Conservation (phyloP, 2,888 invertebrate genomes). For the Rotaria sp. region DNA sequence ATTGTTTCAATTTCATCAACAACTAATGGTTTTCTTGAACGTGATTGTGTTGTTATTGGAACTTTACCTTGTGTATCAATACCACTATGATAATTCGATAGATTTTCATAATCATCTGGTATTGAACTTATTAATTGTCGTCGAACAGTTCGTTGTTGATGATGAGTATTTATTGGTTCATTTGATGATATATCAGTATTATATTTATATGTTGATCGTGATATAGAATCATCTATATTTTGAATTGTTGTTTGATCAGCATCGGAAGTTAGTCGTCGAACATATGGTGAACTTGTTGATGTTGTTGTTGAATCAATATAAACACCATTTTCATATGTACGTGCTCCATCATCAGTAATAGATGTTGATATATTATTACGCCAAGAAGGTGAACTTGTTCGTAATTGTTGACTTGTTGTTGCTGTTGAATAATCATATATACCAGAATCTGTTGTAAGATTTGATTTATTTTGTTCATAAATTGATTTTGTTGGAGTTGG, state of each 20-base stretch:
- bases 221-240: not conserved
- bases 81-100: not conserved
- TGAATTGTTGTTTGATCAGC: not conserved
- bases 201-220: not conserved
- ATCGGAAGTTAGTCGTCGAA: not conserved
- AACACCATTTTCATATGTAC: not conserved
- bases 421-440: not conserved
- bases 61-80: not conserved
- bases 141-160: slow-evolving; percentile 13
- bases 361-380: not conserved
- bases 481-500: not conserved
- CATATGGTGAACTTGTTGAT: not conserved
- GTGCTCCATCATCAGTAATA: not conserved
- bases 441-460: not conserved
- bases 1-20: slow-evolving; percentile 20
- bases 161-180: not conserved
- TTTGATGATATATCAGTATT: not conserved
- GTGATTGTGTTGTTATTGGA: not conserved
- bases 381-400: not conserved
- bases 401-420: not conserved
- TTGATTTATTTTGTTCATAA: not conserved
- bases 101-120: not conserved
- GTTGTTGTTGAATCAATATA: not conserved
- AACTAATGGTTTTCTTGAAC: not conserved
- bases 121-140: not conserved